Conservation (phyloP, 2,888 invertebrate genomes). For the Drosophila eohydei region DNA sequence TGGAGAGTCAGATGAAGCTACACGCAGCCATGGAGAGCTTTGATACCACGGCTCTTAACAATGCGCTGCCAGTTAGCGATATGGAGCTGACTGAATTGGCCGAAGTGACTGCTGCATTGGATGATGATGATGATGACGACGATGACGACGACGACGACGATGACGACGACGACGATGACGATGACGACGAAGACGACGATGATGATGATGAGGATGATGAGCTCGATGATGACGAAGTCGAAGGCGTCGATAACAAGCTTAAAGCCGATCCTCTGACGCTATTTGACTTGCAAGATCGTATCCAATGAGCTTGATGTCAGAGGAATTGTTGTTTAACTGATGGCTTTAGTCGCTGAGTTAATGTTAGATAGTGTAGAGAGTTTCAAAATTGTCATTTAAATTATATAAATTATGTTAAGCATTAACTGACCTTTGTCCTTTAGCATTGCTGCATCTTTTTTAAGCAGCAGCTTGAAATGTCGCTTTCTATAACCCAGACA, state of each 20-base stretch:
- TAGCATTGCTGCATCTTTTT: neutral
- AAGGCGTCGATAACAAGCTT: neutral
- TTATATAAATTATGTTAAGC: constrained; percentile 1
- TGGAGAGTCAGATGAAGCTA: constrained; percentile 54
- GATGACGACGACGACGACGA: constrained; percentile 22
- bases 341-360: neutral
- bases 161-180: constrained; percentile 11
- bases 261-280: constrained; percentile 9
- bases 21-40: constrained; percentile 50
- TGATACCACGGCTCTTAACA: constrained; percentile 41
- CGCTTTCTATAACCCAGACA: constrained; percentile 2
- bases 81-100: constrained; percentile 45
- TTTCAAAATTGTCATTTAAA: constrained; percentile 29
- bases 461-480: constrained; percentile 7
- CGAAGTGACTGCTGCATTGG: constrained; percentile 7
- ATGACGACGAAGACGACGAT: constrained; percentile 11
- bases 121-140: constrained; percentile 23
- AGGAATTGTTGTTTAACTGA: neutral
- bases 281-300: constrained; percentile 15
- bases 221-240: neutral
- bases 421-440: neutral
- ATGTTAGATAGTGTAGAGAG: neutral
- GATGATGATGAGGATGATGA: neutral
- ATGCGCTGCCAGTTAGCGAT: constrained; percentile 60
- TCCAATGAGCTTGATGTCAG: neutral